Conservation (phyloP, 2,113 vertebrate genomes). For the Labrus mixtus region DNA sequence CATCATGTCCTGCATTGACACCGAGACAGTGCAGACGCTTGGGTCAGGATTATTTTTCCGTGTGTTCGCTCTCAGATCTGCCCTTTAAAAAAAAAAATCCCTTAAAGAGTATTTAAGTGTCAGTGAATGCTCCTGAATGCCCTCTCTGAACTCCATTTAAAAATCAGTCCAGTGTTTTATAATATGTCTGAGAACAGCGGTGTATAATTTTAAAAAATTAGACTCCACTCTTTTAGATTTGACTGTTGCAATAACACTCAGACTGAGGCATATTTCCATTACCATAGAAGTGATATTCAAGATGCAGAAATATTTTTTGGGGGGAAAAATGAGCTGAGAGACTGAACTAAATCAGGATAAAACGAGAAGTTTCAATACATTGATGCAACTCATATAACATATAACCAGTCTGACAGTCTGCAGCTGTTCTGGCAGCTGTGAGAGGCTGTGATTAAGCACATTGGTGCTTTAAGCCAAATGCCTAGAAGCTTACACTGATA, state of each 20-base stretch:
- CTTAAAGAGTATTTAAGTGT: not conserved
- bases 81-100: conserved; percentile 2
- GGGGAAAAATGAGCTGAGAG: not conserved
- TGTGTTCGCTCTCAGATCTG: not conserved
- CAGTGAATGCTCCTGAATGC: not conserved
- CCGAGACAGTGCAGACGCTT: conserved; percentile 13
- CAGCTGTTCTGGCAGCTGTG: not conserved
- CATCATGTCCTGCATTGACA: conserved; percentile 31
- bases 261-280: too few species aligned
- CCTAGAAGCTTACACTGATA: not conserved
- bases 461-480: not conserved
- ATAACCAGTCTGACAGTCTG: not conserved
- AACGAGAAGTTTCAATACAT: not conserved
- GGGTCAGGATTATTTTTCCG: not conserved
- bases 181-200: conserved; percentile 15
- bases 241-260: too few species aligned
- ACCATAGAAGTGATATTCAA: too few species aligned
- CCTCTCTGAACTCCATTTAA: conserved; percentile 12
- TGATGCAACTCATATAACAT: not conserved
- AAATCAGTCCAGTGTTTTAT: conserved; percentile 29
- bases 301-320: not conserved
- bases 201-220: not conserved
- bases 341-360: not conserved
- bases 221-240: not conserved
- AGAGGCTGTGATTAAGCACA: not conserved